Evolutionary conservation across 2,797 vertebrate genomes (phyloP), one percentile per base, ranked within the genome.

Genomic region (Takifugu ocellatus): DNA sequence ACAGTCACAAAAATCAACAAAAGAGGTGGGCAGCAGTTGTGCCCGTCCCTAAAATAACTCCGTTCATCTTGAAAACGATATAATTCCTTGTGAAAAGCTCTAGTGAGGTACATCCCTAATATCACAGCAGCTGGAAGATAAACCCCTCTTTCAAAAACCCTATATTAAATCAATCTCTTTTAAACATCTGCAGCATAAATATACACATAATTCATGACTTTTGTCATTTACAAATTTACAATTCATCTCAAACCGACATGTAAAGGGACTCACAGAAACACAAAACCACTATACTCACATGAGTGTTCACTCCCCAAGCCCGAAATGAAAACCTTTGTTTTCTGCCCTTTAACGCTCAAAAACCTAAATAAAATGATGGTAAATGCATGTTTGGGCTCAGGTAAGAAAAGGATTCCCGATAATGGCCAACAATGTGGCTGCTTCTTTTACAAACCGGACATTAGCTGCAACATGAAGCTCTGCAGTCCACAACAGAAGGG

Each of bases 201-300:
- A 87, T 84, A 85, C 86, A 86, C 69, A 84, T 52, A 60, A 77
- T 63, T 70, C 43, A 79, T 27, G 55, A 78, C 84, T 74, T 83
- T 76, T 79, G 68, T 59, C 79, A 87, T 85, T 84, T 89, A 89
- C 84, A 88, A 71, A 87, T 88, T 84, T 87, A 88, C 87, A 87
- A 54, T 77, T 74, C 49, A 77, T 69, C 62, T 72, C 33, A 63
- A 72, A 66, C 47, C 49, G 54, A 70, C 63, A 76, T 62, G 59
- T 63, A 61, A 62, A 70, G 59, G 66, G 66, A 76, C 69, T 25
- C 10, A 68, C 57, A 65, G 26, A 58, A 79, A 85, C 63, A 74
- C 36, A 42, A 66, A 77, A 65, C 66, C 45, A 36, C 65, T 60
- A 66, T 53, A 42, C 1, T 9, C 0, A 6, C 10, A 29, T 39